These are phyloP conservation scores for Nasonovia ribisnigri DNA, from an alignment of 2,888 invertebrate genomes.

Conservation along the genomic window DNA sequence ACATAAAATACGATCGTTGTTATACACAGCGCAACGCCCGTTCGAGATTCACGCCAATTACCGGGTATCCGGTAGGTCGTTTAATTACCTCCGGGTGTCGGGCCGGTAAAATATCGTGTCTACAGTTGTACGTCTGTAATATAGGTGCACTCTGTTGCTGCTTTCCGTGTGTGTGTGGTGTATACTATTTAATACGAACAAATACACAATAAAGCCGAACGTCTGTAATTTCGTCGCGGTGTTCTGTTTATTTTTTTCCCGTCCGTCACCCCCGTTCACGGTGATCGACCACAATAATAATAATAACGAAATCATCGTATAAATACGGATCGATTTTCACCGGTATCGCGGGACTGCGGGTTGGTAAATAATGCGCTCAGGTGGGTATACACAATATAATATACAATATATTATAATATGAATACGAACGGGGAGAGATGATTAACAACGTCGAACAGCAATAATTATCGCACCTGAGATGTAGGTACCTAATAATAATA, in stretches of 20 bases:
- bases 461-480: conserved; percentile 31
- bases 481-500: neutral
- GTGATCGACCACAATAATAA: conserved; percentile 8
- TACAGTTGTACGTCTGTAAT: neutral
- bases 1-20: no score
- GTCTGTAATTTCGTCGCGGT: neutral
- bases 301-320: neutral
- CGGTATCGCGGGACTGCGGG: neutral
- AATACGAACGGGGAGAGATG: neutral
- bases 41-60: conserved; percentile 54
- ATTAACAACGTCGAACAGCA: neutral
- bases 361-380: neutral
- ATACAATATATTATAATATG: neutral
- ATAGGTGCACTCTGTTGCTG: neutral
- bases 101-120: neutral
- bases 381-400: neutral
- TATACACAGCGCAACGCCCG: neutral
- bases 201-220: conserved; percentile 25
- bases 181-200: neutral
- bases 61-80: conserved; percentile 45
- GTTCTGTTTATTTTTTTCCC: neutral
- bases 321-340: conserved; percentile 44
- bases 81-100: conserved; percentile 42
- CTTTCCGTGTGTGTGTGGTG: neutral
- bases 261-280: conserved; percentile 20